Base-by-base conservation (phyloP, 1,140 invertebrate genomes). In the Drosophila equinoxialis region DNA sequence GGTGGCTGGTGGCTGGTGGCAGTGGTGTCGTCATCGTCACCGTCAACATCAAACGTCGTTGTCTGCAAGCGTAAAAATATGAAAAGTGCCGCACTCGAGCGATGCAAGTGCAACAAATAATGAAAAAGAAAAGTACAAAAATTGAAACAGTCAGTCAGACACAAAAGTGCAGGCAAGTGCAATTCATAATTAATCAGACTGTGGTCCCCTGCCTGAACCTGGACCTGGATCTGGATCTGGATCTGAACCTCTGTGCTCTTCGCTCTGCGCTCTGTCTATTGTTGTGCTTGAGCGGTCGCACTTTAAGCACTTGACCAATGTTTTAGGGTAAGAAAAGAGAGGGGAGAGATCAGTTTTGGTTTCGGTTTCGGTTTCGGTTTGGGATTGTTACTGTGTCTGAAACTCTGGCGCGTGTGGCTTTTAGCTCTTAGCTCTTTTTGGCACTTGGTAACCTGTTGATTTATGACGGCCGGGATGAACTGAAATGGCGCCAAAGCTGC, bases 131-230 rank as follows among this genome's bases (percentile, higher is more conserved):
- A 45, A n/a, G 17, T 17, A 17, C 17, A 17, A 17, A 17, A 45
- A 17, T 30, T 30, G 30, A 45, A 45, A 45, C n/a, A 45, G 41
- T 17, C 10, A 51, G 17, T 51, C 45, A 23, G 45, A 51, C 20
- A 6, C 45, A 48, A 48, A 48, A 48, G 45, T 48, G 45, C 45
- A 48, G 41, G 58, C 62, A 69, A 68, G 63, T 71, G 64, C 77
- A 80, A 76, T 82, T 86, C 83, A 86, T 86, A 86, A 86, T 87
- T 87, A 86, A 86, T 86, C 83, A 82, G 79, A 67, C 76, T 79
- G 20, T 35, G 51, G 14, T 17, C 37, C 37, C 37, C 37, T 39
- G 11, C 1, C 37, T 39, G 17, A 37, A 45, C 13, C 33, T 37
- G 17, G 30, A 39, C 48, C 10, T 26, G 51, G 48, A 23, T 3